phyloP scores from a whole-genome alignment of 2,888 invertebrate genomes.

The Oxycera nigricornis region DNA sequence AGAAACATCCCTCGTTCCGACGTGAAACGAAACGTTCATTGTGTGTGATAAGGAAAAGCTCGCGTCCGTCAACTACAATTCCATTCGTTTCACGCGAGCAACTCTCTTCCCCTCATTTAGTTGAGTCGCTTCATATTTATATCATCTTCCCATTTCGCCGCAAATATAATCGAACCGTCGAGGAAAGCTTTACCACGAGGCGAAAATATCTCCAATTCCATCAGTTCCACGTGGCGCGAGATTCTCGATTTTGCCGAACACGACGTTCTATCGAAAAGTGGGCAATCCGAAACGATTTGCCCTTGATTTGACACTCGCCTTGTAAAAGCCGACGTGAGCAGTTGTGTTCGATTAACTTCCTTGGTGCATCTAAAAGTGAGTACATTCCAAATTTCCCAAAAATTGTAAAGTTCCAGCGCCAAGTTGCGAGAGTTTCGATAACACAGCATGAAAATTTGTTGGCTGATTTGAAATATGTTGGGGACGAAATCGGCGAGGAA shows the following conservation, averaged over 20 bases:
- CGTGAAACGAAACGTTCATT: background rate
- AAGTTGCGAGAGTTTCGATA: too few relatives aligned
- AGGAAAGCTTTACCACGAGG: background rate
- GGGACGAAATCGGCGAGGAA: too few relatives aligned
- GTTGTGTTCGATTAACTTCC: constrained; percentile 36
- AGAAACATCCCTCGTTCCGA: background rate
- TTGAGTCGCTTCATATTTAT: too few relatives aligned
- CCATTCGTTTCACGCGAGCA: too few relatives aligned
- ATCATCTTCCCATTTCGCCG: too few relatives aligned
- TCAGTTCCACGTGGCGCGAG: background rate
- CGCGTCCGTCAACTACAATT: too few relatives aligned
- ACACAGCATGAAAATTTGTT: too few relatives aligned
- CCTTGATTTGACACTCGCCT: constrained; percentile 47
- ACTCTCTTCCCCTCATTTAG: background rate
- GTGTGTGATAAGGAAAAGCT: background rate
- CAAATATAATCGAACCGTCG: too few relatives aligned
- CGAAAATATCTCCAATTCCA: background rate
- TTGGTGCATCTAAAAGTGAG: constrained; percentile 30
- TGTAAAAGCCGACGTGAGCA: constrained; percentile 40
- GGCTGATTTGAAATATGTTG: too few relatives aligned
- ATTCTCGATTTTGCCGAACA: background rate
- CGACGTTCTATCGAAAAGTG: background rate
- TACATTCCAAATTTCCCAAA: too few relatives aligned
- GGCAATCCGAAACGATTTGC: constrained; percentile 35
- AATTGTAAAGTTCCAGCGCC: too few relatives aligned